Base-by-base conservation (phyloP, 2,113 vertebrate species). In the Mesembrinibis cayennensis region DNA sequence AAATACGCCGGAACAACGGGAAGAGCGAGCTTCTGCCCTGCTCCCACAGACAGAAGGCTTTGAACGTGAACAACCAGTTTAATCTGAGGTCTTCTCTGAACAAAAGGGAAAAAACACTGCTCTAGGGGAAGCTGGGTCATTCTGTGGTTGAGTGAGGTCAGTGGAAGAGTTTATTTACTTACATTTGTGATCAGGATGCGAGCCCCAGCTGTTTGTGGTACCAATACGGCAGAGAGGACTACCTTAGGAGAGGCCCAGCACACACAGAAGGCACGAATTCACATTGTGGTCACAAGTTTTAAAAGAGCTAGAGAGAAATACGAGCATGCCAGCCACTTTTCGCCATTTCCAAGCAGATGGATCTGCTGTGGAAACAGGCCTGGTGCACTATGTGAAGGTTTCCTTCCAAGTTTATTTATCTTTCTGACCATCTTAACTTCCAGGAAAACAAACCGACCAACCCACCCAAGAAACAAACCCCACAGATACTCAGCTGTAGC, bases 301-400 rank as follows among this genome's bases (percentile, higher is more conserved):
- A 17, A 6, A 36, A 42, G 67, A 49, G 16, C 87, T 36, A 11
- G 29, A 56, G 27, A 80, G 66, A 47, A 63, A 47, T 0, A 15
- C 0, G 7, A n/a, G 29, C 66, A 10, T 1, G 9, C 12, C 76
- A 16, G 42, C n/a, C 6, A 4, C 59, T 26, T n/a, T 7, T 9
- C 1, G 1, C 49, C 7, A 2, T 11, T 49, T 42, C 49, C 19
- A 25, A 71, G 14, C 11, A 26, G 40, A 40, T n/a, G 13, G 4
- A 30, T 5, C 6, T 16, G 30, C 62, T 23, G 61, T 17, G 27
- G 49, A 13, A 13, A 27, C 4, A 2, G 32, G 22, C 34, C 34
- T 13, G 47, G 27, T 16, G 16, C 40, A 16, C 19, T 2, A 22
- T 1, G 5, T 1, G 10, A 29, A 29, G n/a, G n/a, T 30, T 23